Conservation (phyloP, 2,113 vertebrate genomes). For the Oxygymnocypris stewartii region DNA sequence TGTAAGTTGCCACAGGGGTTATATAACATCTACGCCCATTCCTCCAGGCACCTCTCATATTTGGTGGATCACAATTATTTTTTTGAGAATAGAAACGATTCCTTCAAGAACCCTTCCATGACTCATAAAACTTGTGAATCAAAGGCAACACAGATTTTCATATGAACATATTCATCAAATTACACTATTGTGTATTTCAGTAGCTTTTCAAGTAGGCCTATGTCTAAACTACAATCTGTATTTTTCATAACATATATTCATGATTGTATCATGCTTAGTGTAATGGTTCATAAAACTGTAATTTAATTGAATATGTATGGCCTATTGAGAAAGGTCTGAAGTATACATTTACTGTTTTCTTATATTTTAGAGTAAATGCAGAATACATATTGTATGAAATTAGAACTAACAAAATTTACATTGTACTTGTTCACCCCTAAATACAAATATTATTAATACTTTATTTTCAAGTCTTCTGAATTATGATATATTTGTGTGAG, state of each 20-base stretch:
- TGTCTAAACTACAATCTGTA: neutral
- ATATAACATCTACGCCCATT: slow-evolving; percentile 33
- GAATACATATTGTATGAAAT: neutral
- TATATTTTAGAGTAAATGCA: neutral
- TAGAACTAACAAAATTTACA: neutral
- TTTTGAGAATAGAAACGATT: neutral
- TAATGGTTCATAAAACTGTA: too few relatives aligned
- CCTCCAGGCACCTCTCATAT: slow-evolving; percentile 15
- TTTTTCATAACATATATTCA: neutral
- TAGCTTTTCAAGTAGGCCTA: neutral
- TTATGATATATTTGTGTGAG: neutral
- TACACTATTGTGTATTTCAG: neutral
- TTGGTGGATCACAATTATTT: slow-evolving; percentile 10
- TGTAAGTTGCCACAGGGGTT: slow-evolving; percentile 37
- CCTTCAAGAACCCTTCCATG: neutral
- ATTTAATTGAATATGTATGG: neutral
- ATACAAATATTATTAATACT: neutral
- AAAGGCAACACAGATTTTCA: neutral
- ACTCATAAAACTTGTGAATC: neutral
- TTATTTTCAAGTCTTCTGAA: neutral
- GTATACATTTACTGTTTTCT: neutral
- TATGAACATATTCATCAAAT: neutral
- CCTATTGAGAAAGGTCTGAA: neutral
- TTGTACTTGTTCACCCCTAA: neutral
- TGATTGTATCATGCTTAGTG: neutral